phyloP scores from a whole-genome alignment of 2,888 invertebrate species.

The Pherbina coryleti region DNA sequence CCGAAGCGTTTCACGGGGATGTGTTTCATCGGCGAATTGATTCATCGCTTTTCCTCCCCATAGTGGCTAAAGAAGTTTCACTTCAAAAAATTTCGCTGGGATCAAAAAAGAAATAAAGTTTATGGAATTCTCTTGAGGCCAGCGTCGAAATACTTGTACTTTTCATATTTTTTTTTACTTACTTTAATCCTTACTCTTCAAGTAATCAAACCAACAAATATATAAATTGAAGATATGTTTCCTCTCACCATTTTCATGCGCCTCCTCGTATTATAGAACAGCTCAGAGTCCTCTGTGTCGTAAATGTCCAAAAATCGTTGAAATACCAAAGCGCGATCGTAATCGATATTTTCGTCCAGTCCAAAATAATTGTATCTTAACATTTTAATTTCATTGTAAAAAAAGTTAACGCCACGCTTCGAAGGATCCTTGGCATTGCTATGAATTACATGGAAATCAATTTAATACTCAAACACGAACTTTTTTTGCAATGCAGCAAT shows the following conservation, averaged over 20 bases:
- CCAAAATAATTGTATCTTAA: conserved; percentile 57
- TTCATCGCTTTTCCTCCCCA: no score
- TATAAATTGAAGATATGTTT: neutral
- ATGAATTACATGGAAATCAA: conserved; percentile 15
- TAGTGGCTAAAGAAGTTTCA: no score
- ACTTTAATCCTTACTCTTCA: no score
- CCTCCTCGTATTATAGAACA: conserved; percentile 59
- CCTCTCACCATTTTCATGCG: conserved; percentile 53
- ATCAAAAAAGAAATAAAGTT: no score
- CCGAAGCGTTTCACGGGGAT: no score
- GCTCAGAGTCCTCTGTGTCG: conserved; percentile 57
- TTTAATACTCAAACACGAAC: neutral
- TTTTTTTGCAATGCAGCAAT: neutral
- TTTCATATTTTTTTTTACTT: no score
- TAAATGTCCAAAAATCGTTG: conserved; percentile 60
- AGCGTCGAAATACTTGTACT: no score
- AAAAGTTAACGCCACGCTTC: conserved; percentile 53
- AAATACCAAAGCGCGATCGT: conserved; percentile 54
- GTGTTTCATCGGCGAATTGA: no score
- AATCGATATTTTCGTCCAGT: conserved; percentile 49
- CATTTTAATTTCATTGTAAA: conserved; percentile 54
- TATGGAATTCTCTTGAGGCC: no score
- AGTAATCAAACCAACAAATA: neutral
- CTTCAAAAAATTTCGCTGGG: no score
- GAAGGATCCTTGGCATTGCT: conserved; percentile 59